Percentiles rank a stretch among this genome's conserved stretches.
phyloP scores from a whole-genome alignment of 2,888 invertebrate species.

The Crematogaster levior region DNA sequence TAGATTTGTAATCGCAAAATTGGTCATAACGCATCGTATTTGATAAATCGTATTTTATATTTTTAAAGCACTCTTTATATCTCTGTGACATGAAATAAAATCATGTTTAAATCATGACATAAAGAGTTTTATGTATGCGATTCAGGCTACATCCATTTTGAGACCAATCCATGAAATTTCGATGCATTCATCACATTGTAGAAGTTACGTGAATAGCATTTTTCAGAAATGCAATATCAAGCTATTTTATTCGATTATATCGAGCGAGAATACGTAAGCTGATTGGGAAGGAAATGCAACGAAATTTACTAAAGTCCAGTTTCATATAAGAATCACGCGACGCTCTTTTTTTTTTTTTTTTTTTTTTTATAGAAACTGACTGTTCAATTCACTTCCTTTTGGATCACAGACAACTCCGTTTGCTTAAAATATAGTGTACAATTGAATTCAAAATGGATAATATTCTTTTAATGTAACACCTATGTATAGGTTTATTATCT shows the following conservation, averaged over 20 bases:
- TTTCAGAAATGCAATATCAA: slow-evolving; percentile 31
- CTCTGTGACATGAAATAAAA: slow-evolving; percentile 19
- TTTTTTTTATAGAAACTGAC: neutral
- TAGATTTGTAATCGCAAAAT: neutral
- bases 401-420: neutral
- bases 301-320: slow-evolving; percentile 26
- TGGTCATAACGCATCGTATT: neutral
- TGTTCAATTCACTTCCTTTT: neutral
- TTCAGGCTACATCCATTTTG: slow-evolving; percentile 39
- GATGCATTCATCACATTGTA: slow-evolving; percentile 46
- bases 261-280: slow-evolving; percentile 38
- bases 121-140: slow-evolving; percentile 42
- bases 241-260: slow-evolving; percentile 42
- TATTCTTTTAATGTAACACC: neutral
- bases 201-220: slow-evolving; percentile 34
- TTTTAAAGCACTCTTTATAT: slow-evolving; percentile 2
- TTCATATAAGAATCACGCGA: slow-evolving; percentile 11
- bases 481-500: neutral
- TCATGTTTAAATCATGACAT: slow-evolving; percentile 37
- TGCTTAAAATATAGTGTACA: neutral
- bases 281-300: slow-evolving; percentile 38
- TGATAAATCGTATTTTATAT: slow-evolving; percentile 22
- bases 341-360: neutral
- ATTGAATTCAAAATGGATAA: neutral
- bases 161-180: slow-evolving; percentile 48